Conservation (phyloP, 2,888 invertebrate genomes). For the Frankliniella intonsa region DNA sequence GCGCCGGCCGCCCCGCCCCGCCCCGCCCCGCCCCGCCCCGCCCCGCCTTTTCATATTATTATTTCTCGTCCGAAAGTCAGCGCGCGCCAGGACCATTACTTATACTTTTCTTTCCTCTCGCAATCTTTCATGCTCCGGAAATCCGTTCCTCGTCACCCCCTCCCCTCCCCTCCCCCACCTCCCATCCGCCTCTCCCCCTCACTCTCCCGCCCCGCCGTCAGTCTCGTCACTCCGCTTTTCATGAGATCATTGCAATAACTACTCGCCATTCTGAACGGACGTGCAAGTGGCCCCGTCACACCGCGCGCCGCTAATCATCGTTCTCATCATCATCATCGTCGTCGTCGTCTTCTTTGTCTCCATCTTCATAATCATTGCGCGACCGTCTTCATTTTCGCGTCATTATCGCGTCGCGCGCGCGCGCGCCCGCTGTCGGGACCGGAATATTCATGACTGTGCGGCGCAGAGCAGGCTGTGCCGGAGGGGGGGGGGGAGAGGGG, state of each 20-base stretch:
- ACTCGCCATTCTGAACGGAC: neutral
- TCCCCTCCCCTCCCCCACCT: too few relatives aligned
- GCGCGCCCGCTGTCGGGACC: neutral
- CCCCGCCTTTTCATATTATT: neutral
- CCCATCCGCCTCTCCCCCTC: neutral
- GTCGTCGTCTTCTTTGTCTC: neutral
- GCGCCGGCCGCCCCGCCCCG: neutral
- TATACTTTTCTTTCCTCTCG: too few relatives aligned
- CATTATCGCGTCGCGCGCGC: slow-evolving; percentile 16
- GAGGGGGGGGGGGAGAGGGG: neutral
- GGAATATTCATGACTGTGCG: slow-evolving; percentile 8
- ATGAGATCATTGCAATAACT: slow-evolving; percentile 12
- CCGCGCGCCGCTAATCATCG: neutral
- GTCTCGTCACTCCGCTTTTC: neutral
- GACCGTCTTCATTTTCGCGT: neutral
- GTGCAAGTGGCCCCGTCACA: neutral
- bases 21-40: neutral
- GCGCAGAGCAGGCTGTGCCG: neutral
- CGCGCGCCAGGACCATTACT: too few relatives aligned
- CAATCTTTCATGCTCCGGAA: too few relatives aligned
- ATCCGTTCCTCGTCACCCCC: too few relatives aligned
- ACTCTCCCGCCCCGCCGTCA: neutral
- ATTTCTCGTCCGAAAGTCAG: too few relatives aligned
- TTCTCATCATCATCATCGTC: neutral
- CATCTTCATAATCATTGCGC: neutral